Evolutionary conservation across 2,888 invertebrate species (phyloP).

Genomic region (Oasisia sp.): DNA sequence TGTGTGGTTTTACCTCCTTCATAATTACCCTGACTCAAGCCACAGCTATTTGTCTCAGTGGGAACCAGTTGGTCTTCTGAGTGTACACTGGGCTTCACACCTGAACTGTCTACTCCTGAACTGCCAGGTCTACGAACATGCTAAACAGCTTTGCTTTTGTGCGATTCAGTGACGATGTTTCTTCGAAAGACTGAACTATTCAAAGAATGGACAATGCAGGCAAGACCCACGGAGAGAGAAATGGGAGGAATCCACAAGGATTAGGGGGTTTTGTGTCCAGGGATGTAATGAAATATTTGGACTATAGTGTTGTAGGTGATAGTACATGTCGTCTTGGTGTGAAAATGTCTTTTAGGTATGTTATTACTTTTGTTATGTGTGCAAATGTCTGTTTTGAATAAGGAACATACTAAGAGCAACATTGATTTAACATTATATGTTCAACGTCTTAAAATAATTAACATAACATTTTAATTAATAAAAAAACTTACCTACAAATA

Average conservation of each 20-base stretch:
- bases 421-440: not conserved
- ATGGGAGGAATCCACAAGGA: not conserved
- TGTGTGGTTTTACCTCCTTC: not conserved
- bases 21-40: not conserved
- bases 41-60: not conserved
- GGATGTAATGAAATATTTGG: not conserved
- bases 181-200: not conserved
- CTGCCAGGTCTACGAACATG: not conserved
- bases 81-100: not conserved
- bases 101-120: not conserved
- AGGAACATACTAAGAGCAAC: not conserved
- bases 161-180: not conserved
- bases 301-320: not conserved
- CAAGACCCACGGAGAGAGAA: not conserved
- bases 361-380: not conserved
- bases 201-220: not conserved
- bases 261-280: not conserved
- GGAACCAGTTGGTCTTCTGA: not conserved
- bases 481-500: not conserved
- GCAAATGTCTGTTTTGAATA: not conserved
- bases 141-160: not conserved
- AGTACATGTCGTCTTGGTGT: not conserved
- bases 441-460: not conserved
- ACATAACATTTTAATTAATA: not conserved
- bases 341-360: not conserved